Evolutionary conservation across 1,140 invertebrate species (phyloP).

Genomic region (Drosophila pseudoananassae): DNA sequence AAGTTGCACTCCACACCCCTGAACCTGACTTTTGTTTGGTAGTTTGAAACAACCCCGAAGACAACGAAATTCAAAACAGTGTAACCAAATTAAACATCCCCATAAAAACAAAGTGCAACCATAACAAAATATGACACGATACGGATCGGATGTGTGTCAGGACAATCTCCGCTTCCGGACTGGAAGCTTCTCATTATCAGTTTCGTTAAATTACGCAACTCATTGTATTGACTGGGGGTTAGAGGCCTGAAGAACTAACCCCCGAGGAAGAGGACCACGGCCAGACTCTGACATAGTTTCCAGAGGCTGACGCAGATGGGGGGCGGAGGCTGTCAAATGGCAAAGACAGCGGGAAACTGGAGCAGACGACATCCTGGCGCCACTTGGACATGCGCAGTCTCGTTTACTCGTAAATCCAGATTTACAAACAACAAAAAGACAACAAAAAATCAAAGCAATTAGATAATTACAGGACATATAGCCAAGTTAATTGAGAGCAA

Average conservation of each 20-base stretch:
- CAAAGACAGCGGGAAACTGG: slow-evolving; percentile 63
- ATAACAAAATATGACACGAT: slow-evolving; percentile 60
- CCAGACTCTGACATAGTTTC: slow-evolving; percentile 70
- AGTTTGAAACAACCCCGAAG: slow-evolving; percentile 22
- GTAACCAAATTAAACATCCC: slow-evolving; percentile 14
- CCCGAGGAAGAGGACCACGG: slow-evolving; percentile 25
- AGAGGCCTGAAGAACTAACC: slow-evolving; percentile 10
- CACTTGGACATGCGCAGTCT: slow-evolving; percentile 73
- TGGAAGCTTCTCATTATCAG: slow-evolving; percentile 65
- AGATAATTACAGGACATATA: slow-evolving; percentile 63
- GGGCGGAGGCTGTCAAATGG: slow-evolving; percentile 18
- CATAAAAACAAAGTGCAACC: slow-evolving; percentile 2
- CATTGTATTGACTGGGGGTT: slow-evolving; percentile 30
- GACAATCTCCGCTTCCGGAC: slow-evolving; percentile 67
- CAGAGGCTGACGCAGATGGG: neutral
- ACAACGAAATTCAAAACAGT: neutral
- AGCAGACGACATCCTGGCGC: slow-evolving; percentile 75
- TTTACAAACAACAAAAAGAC: slow-evolving; percentile 48
- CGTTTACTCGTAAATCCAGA: slow-evolving; percentile 40
- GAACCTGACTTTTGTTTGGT: slow-evolving; percentile 10
- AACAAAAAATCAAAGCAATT: slow-evolving; percentile 61
- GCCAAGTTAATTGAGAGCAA: slow-evolving; percentile 33
- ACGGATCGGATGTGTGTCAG: slow-evolving; percentile 69
- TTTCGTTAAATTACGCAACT: slow-evolving; percentile 69
- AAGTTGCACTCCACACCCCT: slow-evolving; percentile 32